Conservation (phyloP, 2,888 invertebrate species). For the Hydraecia micacea region DNA sequence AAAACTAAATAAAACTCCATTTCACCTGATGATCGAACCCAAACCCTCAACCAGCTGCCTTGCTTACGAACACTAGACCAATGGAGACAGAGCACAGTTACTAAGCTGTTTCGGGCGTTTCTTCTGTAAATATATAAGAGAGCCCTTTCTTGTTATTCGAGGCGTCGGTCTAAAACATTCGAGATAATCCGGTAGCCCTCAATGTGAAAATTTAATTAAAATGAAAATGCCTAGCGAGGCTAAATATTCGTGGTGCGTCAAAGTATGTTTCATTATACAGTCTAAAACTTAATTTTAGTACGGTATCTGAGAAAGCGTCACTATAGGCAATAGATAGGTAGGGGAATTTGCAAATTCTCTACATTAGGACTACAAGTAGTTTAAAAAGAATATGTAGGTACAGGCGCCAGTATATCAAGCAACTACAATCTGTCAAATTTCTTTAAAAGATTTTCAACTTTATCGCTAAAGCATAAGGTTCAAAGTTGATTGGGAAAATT, state of each 20-base stretch:
- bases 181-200: constrained; percentile 59
- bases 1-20: background rate
- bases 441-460: no score
- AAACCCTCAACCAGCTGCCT: background rate
- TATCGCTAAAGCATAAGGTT: no score
- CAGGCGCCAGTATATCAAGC: no score
- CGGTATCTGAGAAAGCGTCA: background rate
- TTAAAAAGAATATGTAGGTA: background rate
- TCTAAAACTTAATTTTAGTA: constrained; percentile 12
- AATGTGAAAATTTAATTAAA: constrained; percentile 74
- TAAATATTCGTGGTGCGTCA: constrained; percentile 61
- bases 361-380: background rate
- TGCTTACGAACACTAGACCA: background rate
- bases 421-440: no score
- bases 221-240: constrained; percentile 61
- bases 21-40: background rate
- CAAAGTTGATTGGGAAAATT: no score
- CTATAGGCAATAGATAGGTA: background rate
- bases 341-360: background rate
- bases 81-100: constrained; percentile 9
- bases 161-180: constrained; percentile 57
- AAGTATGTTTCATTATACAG: constrained; percentile 35
- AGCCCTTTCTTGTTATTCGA: constrained; percentile 61
- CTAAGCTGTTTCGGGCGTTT: constrained; percentile 30
- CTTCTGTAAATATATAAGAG: constrained; percentile 38